A percentile compares a stretch with the other conserved stretches of the same genome.
Evolutionary conservation across 2,888 invertebrate genomes (phyloP).

Genomic region (Mylabris sibirica): DNA sequence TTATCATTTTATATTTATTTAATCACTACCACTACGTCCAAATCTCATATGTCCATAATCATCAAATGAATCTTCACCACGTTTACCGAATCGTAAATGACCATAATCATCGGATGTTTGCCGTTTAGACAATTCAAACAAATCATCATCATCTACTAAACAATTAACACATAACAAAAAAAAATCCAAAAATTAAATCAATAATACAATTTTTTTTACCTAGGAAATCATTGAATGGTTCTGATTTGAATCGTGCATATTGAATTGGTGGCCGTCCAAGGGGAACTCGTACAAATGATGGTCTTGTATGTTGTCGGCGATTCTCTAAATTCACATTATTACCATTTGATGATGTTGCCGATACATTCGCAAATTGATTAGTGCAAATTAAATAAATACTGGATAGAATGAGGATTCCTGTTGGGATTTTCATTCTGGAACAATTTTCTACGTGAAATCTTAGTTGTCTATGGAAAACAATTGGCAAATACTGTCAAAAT

Average conservation of each 20-base stretch:
- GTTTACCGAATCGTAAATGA: constrained; percentile 69
- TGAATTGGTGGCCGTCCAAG: constrained; percentile 36
- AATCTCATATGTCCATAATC: constrained; percentile 80
- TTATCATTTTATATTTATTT: constrained; percentile 3
- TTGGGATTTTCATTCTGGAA: constrained; percentile 34
- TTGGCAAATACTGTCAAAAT: not conserved
- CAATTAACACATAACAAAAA: constrained; percentile 22
- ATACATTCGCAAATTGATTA: constrained; percentile 36
- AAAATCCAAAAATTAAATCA: too few relatives aligned
- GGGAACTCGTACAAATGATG: constrained; percentile 42
- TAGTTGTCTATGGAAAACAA: not conserved
- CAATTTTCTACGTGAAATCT: not conserved
- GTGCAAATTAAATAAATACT: constrained; percentile 40
- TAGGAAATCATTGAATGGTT: constrained; percentile 50
- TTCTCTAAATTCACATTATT: constrained; percentile 31
- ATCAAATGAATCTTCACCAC: constrained; percentile 72
- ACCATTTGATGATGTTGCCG: constrained; percentile 35
- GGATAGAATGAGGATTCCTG: constrained; percentile 39
- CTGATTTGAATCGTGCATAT: constrained; percentile 47
- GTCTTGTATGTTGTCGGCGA: constrained; percentile 39
- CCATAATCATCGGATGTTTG: constrained; percentile 69
- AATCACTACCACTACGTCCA: constrained; percentile 65
- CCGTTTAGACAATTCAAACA: constrained; percentile 61
- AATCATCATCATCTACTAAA: constrained; percentile 61
- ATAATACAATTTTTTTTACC: constrained; percentile 41